Percentiles rank a stretch among this genome's conserved stretches.
These are phyloP conservation scores for Epinotia bilunana DNA, from an alignment of 2,888 invertebrate genomes.

Conservation along the genomic window DNA sequence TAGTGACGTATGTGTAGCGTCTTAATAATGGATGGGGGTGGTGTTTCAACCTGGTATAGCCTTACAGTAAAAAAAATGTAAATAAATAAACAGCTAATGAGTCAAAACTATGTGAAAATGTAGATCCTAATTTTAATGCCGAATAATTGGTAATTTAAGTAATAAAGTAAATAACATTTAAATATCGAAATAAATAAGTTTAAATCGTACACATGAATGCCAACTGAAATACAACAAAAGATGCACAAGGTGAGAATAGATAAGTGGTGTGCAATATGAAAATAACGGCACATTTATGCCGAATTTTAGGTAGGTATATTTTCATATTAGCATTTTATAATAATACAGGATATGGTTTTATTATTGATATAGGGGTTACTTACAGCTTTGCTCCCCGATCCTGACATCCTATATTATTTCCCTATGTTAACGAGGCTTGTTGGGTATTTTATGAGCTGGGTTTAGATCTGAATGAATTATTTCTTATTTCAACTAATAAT, in stretches of 20 bases:
- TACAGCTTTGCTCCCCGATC: too few relatives aligned
- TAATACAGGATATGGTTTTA: too few relatives aligned
- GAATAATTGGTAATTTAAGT: neutral
- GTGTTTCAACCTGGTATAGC: neutral
- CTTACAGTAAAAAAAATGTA: constrained; percentile 12
- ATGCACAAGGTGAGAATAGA: too few relatives aligned
- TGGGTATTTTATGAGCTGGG: constrained; percentile 2
- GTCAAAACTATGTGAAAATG: constrained; percentile 27
- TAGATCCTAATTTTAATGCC: constrained; percentile 18
- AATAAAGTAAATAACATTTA: neutral
- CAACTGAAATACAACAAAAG: neutral
- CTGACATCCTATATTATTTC: too few relatives aligned
- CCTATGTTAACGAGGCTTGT: neutral
- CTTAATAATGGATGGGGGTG: neutral
- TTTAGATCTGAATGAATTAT: constrained; percentile 15
- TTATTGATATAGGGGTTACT: too few relatives aligned
- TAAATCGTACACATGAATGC: neutral
- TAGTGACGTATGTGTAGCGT: neutral
- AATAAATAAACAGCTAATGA: constrained; percentile 4
- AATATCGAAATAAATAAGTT: neutral
- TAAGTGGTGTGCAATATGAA: too few relatives aligned
- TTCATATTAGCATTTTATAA: too few relatives aligned
- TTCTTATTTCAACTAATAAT: neutral
- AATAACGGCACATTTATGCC: too few relatives aligned
- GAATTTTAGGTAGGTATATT: too few relatives aligned